phyloP scores from a whole-genome alignment of 2,888 invertebrate species.

The Ophioninae sp. region DNA sequence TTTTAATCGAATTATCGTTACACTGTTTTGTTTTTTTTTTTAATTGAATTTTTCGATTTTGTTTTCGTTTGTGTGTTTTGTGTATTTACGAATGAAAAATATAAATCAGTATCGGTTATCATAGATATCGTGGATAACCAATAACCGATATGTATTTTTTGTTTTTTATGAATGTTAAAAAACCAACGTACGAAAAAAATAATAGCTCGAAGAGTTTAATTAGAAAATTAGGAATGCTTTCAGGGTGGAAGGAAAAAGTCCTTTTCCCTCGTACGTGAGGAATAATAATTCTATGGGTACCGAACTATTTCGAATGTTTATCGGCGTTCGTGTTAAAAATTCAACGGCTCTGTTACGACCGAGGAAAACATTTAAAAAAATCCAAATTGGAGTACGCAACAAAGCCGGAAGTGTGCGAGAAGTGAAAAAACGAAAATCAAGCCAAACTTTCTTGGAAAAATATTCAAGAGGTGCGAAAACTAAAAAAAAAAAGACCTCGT shows the following conservation, averaged over 20 bases:
- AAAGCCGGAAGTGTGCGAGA: neutral
- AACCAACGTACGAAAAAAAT: too few species aligned
- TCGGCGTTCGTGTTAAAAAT: neutral
- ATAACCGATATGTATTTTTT: too few species aligned
- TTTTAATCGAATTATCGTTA: too few species aligned
- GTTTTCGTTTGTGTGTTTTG: neutral
- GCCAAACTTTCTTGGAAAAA: neutral
- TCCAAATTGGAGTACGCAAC: neutral
- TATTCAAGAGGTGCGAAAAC: neutral
- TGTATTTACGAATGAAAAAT: neutral
- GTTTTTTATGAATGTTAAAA: neutral
- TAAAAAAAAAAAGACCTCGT: neutral
- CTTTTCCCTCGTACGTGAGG: neutral
- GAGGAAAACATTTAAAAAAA: neutral
- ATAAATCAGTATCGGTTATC: neutral
- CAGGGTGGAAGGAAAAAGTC: neutral
- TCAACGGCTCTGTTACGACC: neutral
- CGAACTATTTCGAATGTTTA: neutral
- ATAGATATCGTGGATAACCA: neutral
- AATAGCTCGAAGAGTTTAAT: neutral
- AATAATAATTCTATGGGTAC: neutral
- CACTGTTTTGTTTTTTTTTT: neutral
- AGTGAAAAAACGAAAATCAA: neutral
- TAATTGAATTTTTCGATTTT: neutral
- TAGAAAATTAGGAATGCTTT: neutral